Evolutionary conservation across 2,113 vertebrate species (phyloP).

Genomic region (Myiagra hebetior): DNA sequence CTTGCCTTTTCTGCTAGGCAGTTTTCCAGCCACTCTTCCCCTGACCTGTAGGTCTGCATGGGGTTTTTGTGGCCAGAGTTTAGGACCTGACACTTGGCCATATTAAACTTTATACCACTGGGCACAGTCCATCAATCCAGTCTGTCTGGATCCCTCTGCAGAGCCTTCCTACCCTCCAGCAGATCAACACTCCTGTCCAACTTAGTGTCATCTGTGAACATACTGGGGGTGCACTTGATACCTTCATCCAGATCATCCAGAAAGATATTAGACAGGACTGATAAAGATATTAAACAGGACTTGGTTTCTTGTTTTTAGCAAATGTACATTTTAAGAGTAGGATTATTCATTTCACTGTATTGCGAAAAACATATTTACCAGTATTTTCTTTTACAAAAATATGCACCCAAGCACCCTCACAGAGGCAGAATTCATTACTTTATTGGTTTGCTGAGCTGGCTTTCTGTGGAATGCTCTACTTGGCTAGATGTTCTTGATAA

Average conservation of each 20-base stretch:
- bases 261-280: not conserved
- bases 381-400: not conserved
- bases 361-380: not conserved
- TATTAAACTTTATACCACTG: not conserved
- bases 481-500: not conserved
- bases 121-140: not conserved
- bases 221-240: rapidly evolving
- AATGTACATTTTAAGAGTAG: not conserved
- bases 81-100: not conserved
- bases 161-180: not conserved
- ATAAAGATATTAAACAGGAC: not conserved
- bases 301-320: not conserved
- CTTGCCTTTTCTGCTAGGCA: not conserved
- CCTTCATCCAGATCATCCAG: not conserved
- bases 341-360: not conserved
- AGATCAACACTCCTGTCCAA: not conserved
- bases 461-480: not conserved
- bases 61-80: not conserved
- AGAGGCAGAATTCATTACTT: not conserved
- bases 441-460: not conserved
- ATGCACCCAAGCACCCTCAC: not conserved
- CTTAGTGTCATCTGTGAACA: rapidly evolving
- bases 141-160: not conserved
- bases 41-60: too few relatives aligned
- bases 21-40: not conserved